Conservation (phyloP, 2,113 vertebrate genomes). For the Tauraco erythrolophus region DNA sequence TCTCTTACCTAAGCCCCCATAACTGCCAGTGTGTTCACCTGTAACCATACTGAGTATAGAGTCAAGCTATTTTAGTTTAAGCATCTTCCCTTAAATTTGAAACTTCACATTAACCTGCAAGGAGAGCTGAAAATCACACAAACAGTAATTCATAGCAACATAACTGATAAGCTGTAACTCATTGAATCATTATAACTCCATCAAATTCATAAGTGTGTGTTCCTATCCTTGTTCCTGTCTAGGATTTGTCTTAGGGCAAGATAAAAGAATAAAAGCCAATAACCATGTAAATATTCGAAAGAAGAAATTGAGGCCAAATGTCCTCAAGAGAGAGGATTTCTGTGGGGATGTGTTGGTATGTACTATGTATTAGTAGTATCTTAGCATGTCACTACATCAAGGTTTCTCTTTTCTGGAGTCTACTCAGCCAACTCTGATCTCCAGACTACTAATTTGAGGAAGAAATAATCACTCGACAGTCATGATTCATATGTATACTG, state of each 20-base stretch:
- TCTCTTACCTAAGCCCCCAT: neutral
- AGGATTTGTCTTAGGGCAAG: neutral
- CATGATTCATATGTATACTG: neutral
- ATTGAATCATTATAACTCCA: conserved; percentile 1
- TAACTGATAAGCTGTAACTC: neutral
- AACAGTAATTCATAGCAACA: neutral
- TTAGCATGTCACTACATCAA: neutral
- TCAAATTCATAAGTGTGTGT: neutral
- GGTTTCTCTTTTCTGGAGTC: neutral
- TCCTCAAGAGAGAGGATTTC: neutral
- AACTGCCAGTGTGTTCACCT: neutral
- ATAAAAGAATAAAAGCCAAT: neutral
- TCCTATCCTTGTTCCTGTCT: neutral
- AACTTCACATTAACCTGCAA: neutral
- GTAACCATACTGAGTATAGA: neutral
- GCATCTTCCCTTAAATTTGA: neutral
- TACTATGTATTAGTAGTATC: neutral
- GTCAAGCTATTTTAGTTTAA: neutral
- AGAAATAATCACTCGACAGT: neutral
- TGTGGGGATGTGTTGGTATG: neutral
- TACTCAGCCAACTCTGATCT: neutral
- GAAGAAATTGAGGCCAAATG: neutral
- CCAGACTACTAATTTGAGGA: neutral
- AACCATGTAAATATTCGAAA: neutral
- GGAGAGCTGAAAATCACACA: neutral